These are phyloP conservation scores for Tetramorium simillimum DNA, from an alignment of 1,140 invertebrate genomes.

Conservation along the genomic window DNA sequence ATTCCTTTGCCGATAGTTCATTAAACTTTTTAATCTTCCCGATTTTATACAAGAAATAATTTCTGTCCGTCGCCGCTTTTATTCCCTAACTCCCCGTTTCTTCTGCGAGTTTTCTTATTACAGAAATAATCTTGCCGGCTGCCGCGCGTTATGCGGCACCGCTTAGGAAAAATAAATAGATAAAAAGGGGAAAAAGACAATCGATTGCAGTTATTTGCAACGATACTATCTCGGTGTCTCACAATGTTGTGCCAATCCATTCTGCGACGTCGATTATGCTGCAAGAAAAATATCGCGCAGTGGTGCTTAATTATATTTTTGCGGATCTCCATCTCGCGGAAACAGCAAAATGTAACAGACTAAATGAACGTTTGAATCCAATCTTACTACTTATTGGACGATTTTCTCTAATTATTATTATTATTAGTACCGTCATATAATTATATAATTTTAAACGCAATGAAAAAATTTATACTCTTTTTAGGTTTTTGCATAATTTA, in stretches of 20 bases:
- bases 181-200: neutral
- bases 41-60: slow-evolving; percentile 50
- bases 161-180: neutral
- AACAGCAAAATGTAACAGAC: neutral
- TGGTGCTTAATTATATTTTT: neutral
- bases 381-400: neutral
- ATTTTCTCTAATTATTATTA: neutral
- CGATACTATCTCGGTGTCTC: slow-evolving; percentile 6
- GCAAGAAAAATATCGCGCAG: slow-evolving; percentile 3
- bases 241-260: slow-evolving; percentile 4
- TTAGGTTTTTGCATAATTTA: neutral
- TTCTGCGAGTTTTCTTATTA: slow-evolving; percentile 38
- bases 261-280: slow-evolving; percentile 20
- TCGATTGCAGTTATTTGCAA: slow-evolving; percentile 37
- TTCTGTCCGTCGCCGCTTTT: slow-evolving; percentile 23
- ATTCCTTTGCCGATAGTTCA: slow-evolving; percentile 49
- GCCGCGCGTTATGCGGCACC: neutral
- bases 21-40: slow-evolving; percentile 54
- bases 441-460: neutral
- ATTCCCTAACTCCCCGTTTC: neutral
- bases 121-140: slow-evolving; percentile 49
- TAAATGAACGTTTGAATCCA: neutral
- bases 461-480: neutral
- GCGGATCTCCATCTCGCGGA: neutral
- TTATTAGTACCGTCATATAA: neutral